Conservation (phyloP, 2,113 vertebrate genomes). For the Daubentonia madagascariensis region DNA sequence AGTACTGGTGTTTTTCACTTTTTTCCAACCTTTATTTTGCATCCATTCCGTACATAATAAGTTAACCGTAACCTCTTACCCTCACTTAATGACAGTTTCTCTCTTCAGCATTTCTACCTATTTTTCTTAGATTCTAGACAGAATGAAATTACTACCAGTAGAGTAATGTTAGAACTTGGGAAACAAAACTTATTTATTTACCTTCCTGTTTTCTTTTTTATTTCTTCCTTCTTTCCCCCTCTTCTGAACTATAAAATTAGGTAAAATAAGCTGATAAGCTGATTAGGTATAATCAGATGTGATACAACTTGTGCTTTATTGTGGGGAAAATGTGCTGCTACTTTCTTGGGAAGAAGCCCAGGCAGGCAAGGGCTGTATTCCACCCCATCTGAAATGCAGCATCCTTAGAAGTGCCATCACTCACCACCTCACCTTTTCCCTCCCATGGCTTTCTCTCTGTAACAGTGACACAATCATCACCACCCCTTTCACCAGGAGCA, state of each 20-base stretch:
- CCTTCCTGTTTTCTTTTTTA: background rate
- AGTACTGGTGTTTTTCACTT: background rate
- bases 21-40: background rate
- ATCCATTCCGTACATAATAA: background rate
- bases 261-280: background rate
- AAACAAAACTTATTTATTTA: background rate
- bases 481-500: background rate
- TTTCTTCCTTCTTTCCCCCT: background rate
- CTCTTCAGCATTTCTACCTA: background rate
- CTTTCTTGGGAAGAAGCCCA: background rate
- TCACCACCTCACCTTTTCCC: background rate
- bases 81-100: background rate
- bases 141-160: background rate
- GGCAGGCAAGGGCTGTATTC: background rate
- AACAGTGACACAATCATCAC: background rate
- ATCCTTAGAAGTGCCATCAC: background rate
- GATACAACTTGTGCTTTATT: background rate
- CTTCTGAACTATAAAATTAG: background rate
- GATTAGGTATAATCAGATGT: background rate
- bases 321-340: background rate
- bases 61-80: background rate
- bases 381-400: background rate
- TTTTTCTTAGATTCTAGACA: background rate
- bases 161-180: background rate
- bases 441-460: background rate